A percentile compares a stretch with the other conserved stretches of the same genome.
phyloP scores from a whole-genome alignment of 2,888 invertebrate species.

The Conus canariensis region DNA sequence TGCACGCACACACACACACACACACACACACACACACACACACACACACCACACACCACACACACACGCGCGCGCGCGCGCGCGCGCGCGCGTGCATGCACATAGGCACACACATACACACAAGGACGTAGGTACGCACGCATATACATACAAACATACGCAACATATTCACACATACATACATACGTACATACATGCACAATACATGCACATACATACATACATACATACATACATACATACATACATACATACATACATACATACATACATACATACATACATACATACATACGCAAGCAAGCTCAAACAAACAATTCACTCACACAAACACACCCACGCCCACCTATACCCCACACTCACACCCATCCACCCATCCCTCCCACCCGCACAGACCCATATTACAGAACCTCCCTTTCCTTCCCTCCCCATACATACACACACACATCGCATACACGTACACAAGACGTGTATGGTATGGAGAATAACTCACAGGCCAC shows the following conservation, averaged over 20 bases:
- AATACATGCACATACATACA: too few relatives aligned
- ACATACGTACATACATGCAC: too few relatives aligned
- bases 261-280: neutral
- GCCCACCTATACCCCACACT: neutral
- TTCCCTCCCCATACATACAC: too few relatives aligned
- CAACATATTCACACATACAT: too few relatives aligned
- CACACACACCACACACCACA: neutral
- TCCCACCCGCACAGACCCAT: neutral
- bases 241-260: neutral
- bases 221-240: neutral
- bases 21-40: conserved; percentile 18
- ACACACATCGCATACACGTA: too few relatives aligned
- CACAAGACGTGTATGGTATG: too few relatives aligned
- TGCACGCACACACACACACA: conserved; percentile 11
- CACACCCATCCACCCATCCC: neutral
- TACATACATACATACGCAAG: neutral
- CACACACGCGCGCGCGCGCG: neutral
- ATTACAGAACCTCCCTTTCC: neutral
- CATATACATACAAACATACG: too few relatives aligned
- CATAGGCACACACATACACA: neutral
- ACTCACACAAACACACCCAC: neutral
- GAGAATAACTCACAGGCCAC: too few relatives aligned
- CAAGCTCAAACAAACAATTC: neutral
- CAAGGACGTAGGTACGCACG: neutral
- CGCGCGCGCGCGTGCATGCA: neutral